Base-by-base conservation (phyloP, 2,113 vertebrate genomes). In the Cottus gobio region DNA sequence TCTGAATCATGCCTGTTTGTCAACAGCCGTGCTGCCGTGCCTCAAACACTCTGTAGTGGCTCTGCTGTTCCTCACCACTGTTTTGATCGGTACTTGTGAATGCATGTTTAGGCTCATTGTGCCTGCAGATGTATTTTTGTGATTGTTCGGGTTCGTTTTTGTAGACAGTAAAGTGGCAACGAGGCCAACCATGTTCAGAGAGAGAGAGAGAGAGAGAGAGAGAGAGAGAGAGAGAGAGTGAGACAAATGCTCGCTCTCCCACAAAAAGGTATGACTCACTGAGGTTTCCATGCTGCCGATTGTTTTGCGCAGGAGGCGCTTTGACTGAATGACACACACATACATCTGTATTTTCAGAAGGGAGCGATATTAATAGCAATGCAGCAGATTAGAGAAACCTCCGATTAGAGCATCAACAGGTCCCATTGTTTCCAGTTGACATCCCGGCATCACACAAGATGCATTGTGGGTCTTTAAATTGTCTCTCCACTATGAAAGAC, bases 231-330 rank as follows among this genome's bases (percentile, higher is more conserved):
- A 52, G 44, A 46, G 15, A 46, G 44, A 54, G 22, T 10, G 22
- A 90, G n/a, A n/a, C n/a, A n/a, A n/a, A n/a, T n/a, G n/a, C n/a
- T n/a, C n/a, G n/a, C n/a, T n/a, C n/a, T n/a, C n/a, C n/a, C n/a
- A n/a, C n/a, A n/a, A n/a, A n/a, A n/a, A n/a, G n/a, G n/a, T n/a
- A n/a, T 93, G 90, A 92, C 60, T 93, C 90, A 91, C 62, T n/a
- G 37, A 90, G 71, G 82, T 75, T 72, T 85, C 73, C 81, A 79
- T 83, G 86, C 81, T 37, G 69, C 36, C 85, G 80, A 63, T 83
- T 86, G 80, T 80, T 83, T 63, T 66, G 77, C 5, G 67, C 80
- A n/a, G 77, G 86, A 63, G 69, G 52, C 67, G 71, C 62, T 42
- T 78, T 76, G n/a, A 83, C 62, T 88, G 68, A 70, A 37, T 42